Evolutionary conservation across 2,113 vertebrate species (phyloP), one percentile per base, ranked within the genome.

Genomic region (Epinephelus fuscoguttatus): DNA sequence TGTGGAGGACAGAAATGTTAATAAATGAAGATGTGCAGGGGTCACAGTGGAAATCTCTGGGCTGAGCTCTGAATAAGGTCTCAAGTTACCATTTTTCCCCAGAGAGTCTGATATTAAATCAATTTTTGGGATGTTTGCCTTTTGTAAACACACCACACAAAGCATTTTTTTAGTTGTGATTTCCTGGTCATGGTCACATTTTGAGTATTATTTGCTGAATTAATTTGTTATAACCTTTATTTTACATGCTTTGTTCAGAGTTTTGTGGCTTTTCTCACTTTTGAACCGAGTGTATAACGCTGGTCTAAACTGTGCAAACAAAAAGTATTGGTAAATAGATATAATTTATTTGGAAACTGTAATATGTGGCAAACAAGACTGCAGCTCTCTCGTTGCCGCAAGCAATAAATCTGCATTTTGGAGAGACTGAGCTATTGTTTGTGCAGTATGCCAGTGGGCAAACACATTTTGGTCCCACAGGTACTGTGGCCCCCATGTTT

Each of bases 381-480:
- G 23, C 47, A 7, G 55, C 25, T 6, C 42, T 70, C 21, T 15
- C 6, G 3, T 74, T 83, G 45, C 42, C 19, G 2, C 21, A 64
- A 73, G 78, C 55, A n/a, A 60, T 56, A 47, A 60, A 78, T 75
- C 63, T 62, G 59, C 30, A 71, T 81, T 78, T 74, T 59, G 1
- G 40, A 55, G n/a, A 62, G 30, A 62, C 33, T 70, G 30, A 63
- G 6, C 61, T 72, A 37, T 72, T 79, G 75, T 73, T 57, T 74
- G 30, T 69, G 63, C 40, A 75, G 77, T 45, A 52, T 68, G 66
- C 75, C 77, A 74, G 56, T 40, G 57, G 73, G 50, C 49, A 83
- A 86, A 88, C 73, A 84, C 63, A 84, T 66, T 78, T 45, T 50
- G 33, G 14, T 80, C 57, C 73, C 71, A 73, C 56, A 70, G 57